Evolutionary conservation across 2,113 vertebrate species (phyloP).

Genomic region (Eptesicus fuscus): DNA sequence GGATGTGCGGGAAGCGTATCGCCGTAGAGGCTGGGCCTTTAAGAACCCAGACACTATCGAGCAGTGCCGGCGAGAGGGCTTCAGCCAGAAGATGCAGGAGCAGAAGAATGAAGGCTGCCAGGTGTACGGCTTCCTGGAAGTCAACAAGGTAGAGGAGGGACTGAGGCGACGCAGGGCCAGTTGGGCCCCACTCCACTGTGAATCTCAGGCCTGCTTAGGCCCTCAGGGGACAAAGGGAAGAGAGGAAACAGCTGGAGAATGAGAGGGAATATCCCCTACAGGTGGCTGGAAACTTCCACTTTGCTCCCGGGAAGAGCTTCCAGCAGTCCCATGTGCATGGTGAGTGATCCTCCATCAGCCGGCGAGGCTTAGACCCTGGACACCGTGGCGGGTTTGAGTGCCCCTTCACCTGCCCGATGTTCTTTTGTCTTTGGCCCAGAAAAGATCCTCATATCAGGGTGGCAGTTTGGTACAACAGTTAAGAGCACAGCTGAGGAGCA

Average conservation of each 20-base stretch:
- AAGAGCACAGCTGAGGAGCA: not conserved
- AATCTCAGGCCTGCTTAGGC: not conserved
- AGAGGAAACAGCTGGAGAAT: not conserved
- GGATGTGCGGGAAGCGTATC: constrained; percentile 96
- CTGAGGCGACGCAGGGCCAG: not conserved
- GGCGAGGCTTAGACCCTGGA: not conserved
- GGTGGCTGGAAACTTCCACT: constrained; percentile 99
- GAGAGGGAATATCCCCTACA: constrained; percentile 68
- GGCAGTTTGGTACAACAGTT: not conserved
- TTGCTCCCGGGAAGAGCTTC: constrained; percentile 98
- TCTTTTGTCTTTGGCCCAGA: not conserved
- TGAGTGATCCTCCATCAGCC: constrained; percentile 71
- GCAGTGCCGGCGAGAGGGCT: constrained; percentile 97
- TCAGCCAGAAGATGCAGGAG: constrained; percentile 98
- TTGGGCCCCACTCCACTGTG: not conserved
- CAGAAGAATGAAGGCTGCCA: constrained; percentile 99
- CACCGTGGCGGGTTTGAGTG: not conserved
- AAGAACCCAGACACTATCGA: constrained; percentile 97
- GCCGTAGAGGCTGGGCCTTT: constrained; percentile 97
- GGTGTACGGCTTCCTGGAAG: constrained; percentile 96
- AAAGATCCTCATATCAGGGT: not conserved
- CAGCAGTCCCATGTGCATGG: constrained; percentile 99
- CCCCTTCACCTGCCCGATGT: not conserved
- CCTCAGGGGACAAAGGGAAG: not conserved
- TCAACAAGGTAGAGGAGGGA: constrained; percentile 91